Base-by-base conservation (phyloP, 2,113 vertebrate genomes). In the Grantiella picta region DNA sequence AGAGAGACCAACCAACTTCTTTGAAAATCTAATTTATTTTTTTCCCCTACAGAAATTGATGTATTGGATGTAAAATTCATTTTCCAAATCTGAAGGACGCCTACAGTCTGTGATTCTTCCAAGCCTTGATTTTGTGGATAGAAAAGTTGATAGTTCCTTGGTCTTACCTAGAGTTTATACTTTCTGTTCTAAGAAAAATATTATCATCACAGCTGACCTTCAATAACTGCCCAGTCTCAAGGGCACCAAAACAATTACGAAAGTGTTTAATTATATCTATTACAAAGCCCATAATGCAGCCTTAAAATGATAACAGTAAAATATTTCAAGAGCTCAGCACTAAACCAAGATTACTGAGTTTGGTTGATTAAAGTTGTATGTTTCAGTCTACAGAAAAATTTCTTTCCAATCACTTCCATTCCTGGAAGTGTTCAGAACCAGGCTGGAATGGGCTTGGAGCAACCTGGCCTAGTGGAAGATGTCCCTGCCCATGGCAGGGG, bases 1-100 rank as follows among this genome's bases (percentile, higher is more conserved):
- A 42, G 60, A 82, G 45, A 45, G 23, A 63, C 5, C 15, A 57
- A 18, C 0, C 0, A 3, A 36, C 0, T 53, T 31, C 23, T 82
- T n/a, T 45, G 18, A 78, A 47, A 52, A 56, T 52, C 38, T 64
- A 3, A 21, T 64, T 49, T 2, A 3, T 53, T 60, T 75, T 70
- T 77, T 28, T 44, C 14, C 11, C 11, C 33, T 15, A 21, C 18
- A 44, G 10, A 83, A 38, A 14, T 38, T 38, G 38, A 38, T 17
- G 2, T 1, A 1, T 11, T 45, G 33, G 8, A 44, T 63, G 8
- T 54, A 45, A 90, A 71, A 85, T 57, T 35, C 1, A 15, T 59
- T 68, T 31, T 47, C 29, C 22, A 29, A 40, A 60, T 15, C 25
- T 63, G 44, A 92, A 82, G 12, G 6, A 11, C 36, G 33, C 7